Conservation (phyloP, 2,888 invertebrate genomes). For the Lymantria dispar region DNA sequence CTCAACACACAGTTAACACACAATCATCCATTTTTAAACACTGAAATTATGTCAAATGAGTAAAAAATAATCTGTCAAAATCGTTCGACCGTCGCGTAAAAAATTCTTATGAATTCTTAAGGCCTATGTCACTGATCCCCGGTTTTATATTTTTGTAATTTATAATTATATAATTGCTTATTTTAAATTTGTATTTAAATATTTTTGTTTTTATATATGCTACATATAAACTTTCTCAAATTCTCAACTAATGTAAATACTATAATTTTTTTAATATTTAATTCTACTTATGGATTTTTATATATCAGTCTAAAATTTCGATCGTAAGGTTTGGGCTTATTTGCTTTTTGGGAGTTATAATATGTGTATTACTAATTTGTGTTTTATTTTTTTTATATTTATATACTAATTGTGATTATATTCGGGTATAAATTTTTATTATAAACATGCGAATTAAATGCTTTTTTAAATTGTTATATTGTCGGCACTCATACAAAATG, state of each 20-base stretch:
- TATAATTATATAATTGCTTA: constrained; percentile 29
- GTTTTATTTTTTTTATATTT: constrained; percentile 46
- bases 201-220: constrained; percentile 31
- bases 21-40: constrained; percentile 56
- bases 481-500: constrained; percentile 61
- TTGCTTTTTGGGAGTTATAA: constrained; percentile 63
- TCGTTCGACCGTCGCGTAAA: constrained; percentile 73
- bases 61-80: constrained; percentile 57
- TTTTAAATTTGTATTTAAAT: constrained; percentile 49
- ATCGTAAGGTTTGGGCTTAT: constrained; percentile 72
- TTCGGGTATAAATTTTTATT: constrained; percentile 55
- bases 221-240: constrained; percentile 78
- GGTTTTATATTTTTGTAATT: constrained; percentile 53
- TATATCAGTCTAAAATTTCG: constrained; percentile 82
- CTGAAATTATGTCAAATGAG: constrained; percentile 41
- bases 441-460: constrained; percentile 55
- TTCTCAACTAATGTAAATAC: constrained; percentile 82
- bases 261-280: constrained; percentile 57
- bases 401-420: constrained; percentile 65
- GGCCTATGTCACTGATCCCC: constrained; percentile 78
- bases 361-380: constrained; percentile 52
- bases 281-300: constrained; percentile 68
- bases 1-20: constrained; percentile 30
- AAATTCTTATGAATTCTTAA: constrained; percentile 66
- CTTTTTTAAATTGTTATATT: constrained; percentile 47